Base-by-base conservation (phyloP, 2,888 invertebrate genomes). In the Noctua janthina region DNA sequence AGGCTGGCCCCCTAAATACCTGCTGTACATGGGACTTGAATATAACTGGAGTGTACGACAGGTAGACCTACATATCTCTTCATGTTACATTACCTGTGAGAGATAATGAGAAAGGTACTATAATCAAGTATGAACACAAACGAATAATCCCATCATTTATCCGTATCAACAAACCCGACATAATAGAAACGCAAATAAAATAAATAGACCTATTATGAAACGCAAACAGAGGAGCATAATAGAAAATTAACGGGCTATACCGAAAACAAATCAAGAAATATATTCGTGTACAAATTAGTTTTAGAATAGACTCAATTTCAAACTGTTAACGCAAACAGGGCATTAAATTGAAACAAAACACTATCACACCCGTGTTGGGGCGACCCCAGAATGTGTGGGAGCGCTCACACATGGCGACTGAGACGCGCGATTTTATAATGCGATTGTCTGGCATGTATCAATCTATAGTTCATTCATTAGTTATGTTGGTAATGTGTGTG, bases 331-430 rank as follows among this genome's bases (percentile, higher is more conserved):
- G 82, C 85, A 91, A 91, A 91, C 87, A 91, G 74, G 82, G 81
- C 59, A 87, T 90, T 88, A 87, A 90, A 92, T 92, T 92, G 88
- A 92, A 92, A 89, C 91, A 91, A 86, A 92, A 91, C 90, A 91
- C 87, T 83, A 88, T 86, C 87, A 79, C 43, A 69, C 54, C 76
- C 82, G 59, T 62, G 39, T 66, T 76, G 46, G 49, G 79, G 80
- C 86, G 81, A 89, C 89, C 86, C 87, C 80, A 77, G 67, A 56
- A 74, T 64, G 68, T 82, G 81, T 85, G 89, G 68, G 88, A 88
- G 80, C 66, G 29, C 43, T n/a, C 67, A 81, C 88, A 89, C 79
- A 72, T 89, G 89, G 59, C 71, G 76, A 82, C 72, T 80, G 39
- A 68, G 71, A 67, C n/a, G 84, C 71, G 70, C 77, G 81, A 88